Conservation (phyloP, 1,140 invertebrate species). For the Babylonia areolata region DNA sequence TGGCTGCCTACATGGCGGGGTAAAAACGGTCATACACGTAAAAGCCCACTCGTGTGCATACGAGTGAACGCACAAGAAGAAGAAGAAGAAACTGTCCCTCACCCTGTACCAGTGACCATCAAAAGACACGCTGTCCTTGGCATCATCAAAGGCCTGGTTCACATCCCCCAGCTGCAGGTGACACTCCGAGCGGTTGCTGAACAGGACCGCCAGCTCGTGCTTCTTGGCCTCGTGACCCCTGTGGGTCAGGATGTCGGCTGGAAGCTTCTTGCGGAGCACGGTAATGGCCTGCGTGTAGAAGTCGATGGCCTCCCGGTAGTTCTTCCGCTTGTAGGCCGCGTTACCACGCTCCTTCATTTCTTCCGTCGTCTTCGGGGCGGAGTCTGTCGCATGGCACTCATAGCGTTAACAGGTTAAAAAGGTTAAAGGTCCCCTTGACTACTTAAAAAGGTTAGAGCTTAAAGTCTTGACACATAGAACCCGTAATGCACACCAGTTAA, state of each 20-base stretch:
- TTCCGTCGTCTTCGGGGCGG: constrained; percentile 27
- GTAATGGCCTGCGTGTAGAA: constrained; percentile 88
- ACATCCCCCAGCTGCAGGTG: constrained; percentile 86
- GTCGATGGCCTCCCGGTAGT: constrained; percentile 86
- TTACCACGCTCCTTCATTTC: constrained; percentile 83
- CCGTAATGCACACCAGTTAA: too few species aligned
- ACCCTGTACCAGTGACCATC: constrained; percentile 93
- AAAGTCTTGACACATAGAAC: too few species aligned
- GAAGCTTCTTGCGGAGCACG: constrained; percentile 78
- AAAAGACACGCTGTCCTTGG: constrained; percentile 86
- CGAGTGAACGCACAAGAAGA: too few species aligned
- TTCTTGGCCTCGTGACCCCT: constrained; percentile 20
- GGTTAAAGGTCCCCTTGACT: too few species aligned
- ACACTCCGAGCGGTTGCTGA: constrained; percentile 92
- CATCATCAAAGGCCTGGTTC: constrained; percentile 86
- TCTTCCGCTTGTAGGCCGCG: constrained; percentile 84
- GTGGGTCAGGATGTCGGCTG: background rate
- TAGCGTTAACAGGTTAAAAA: too few species aligned
- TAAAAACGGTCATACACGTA: too few species aligned
- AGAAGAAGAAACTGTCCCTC: constrained; percentile 35
- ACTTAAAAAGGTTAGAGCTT: too few species aligned
- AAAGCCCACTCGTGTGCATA: too few species aligned
- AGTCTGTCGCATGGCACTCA: too few species aligned
- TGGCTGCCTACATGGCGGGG: too few species aligned
- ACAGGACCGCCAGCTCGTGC: constrained; percentile 89